Evolutionary conservation across 1,140 invertebrate genomes (phyloP).

Genomic region (Adelges cooleyi): DNA sequence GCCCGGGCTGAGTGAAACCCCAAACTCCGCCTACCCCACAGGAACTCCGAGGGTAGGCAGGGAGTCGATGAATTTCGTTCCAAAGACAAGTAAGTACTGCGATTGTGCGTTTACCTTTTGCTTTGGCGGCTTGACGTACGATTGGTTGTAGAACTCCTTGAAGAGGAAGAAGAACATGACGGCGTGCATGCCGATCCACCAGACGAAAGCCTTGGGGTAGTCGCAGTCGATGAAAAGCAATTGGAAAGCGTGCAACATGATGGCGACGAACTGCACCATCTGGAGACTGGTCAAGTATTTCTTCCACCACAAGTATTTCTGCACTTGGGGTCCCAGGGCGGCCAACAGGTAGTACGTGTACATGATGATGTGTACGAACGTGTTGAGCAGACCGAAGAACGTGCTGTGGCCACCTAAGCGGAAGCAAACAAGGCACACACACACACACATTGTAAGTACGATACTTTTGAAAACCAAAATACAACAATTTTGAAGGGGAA

Average conservation of each 20-base stretch:
- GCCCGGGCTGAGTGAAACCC: too few relatives aligned
- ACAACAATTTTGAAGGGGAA: too few relatives aligned
- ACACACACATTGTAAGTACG: too few relatives aligned
- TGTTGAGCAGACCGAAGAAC: constrained; percentile 75
- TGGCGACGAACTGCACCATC: constrained; percentile 72
- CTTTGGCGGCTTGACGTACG: constrained; percentile 43
- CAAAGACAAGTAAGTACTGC: too few relatives aligned
- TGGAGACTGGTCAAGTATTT: constrained; percentile 79
- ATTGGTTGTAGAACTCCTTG: constrained; percentile 58
- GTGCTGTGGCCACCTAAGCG: constrained; percentile 60
- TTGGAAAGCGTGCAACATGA: constrained; percentile 71
- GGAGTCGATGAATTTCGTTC: too few relatives aligned
- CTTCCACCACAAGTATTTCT: constrained; percentile 90
- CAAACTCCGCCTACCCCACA: too few relatives aligned
- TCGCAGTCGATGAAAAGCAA: constrained; percentile 74
- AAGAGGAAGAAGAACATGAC: constrained; percentile 70
- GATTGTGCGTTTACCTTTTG: constrained; percentile 31
- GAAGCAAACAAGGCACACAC: constrained; percentile 32
- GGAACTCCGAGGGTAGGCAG: too few relatives aligned
- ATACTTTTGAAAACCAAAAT: too few relatives aligned
- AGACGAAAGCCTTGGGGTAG: constrained; percentile 61
- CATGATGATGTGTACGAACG: constrained; percentile 83
- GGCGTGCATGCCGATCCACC: constrained; percentile 61
- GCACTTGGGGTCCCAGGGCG: constrained; percentile 69
- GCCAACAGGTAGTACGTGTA: constrained; percentile 81